phyloP scores from a whole-genome alignment of 2,888 invertebrate species.

The Crioceris asparagi region DNA sequence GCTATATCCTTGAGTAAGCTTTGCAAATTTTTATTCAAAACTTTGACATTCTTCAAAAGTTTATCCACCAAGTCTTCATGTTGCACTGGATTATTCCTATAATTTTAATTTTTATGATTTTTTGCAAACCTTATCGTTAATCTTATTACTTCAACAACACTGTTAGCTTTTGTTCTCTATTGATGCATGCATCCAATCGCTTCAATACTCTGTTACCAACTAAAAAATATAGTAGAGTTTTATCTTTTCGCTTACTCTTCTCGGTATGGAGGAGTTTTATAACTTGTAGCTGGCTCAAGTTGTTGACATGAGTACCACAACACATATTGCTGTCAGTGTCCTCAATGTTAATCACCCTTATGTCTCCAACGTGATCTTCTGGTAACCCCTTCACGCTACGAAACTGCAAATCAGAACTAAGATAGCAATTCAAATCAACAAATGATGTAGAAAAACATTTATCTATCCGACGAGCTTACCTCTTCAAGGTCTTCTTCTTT shows the following conservation, averaged over 20 bases:
- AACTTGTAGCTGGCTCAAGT: constrained; percentile 57
- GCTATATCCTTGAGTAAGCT: constrained; percentile 59
- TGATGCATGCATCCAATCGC: constrained; percentile 49
- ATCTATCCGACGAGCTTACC: too few relatives aligned
- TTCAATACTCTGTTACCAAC: constrained; percentile 59
- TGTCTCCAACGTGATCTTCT: constrained; percentile 64
- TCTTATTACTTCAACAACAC: constrained; percentile 56
- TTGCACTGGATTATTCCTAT: constrained; percentile 57
- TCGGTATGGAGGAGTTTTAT: constrained; percentile 58
- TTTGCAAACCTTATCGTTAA: background rate
- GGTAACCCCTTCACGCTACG: constrained; percentile 61
- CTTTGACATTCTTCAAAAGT: constrained; percentile 57
- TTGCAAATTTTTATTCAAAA: constrained; percentile 52
- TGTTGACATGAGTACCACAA: constrained; percentile 78
- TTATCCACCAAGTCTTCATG: constrained; percentile 66
- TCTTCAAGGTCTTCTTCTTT: constrained; percentile 37
- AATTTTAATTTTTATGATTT: constrained; percentile 19
- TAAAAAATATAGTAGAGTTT: constrained; percentile 56
- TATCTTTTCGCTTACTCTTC: constrained; percentile 59
- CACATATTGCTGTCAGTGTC: constrained; percentile 74
- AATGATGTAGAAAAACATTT: constrained; percentile 1
- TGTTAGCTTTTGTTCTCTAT: constrained; percentile 59
- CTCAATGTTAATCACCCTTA: constrained; percentile 66
- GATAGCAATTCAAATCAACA: constrained; percentile 1
- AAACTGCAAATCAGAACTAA: too few relatives aligned